Conservation (phyloP, 1,140 invertebrate genomes). For the Metaphire vulgaris region DNA sequence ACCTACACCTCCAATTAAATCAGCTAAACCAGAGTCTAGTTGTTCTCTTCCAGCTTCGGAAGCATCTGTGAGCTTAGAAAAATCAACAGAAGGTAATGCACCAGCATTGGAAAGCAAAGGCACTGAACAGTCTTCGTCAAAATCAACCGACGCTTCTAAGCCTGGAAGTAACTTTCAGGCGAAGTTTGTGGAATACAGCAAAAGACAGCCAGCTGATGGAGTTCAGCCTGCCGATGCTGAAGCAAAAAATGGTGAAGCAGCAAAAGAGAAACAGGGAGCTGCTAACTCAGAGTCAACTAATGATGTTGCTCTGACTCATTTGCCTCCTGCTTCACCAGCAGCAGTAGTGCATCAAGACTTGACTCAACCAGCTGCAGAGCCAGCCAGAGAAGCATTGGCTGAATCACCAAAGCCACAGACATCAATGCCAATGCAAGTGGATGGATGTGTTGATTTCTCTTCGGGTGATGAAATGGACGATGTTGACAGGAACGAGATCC, state of each 20-base stretch:
- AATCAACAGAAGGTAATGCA: not conserved
- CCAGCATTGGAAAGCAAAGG: not conserved
- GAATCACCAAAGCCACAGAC: constrained; percentile 33
- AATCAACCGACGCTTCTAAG: not conserved
- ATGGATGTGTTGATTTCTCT: not conserved
- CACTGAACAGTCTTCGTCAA: not conserved
- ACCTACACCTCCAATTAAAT: not conserved
- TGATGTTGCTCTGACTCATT: not conserved
- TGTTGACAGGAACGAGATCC: not conserved
- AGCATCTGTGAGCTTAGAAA: not conserved
- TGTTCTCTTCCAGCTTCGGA: not conserved
- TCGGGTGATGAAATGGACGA: not conserved
- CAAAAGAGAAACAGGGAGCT: not conserved
- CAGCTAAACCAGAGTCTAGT: not conserved
- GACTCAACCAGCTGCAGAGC: not conserved
- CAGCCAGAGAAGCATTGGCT: not conserved
- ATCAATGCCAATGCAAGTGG: not conserved
- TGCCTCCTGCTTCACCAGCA: not conserved
- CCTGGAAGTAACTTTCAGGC: constrained; percentile 44
- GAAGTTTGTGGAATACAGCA: constrained; percentile 52
- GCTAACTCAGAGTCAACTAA: not conserved
- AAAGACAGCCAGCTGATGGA: constrained; percentile 63
- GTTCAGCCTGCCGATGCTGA: not conserved
- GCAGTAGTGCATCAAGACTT: not conserved
- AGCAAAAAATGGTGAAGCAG: constrained; percentile 1